phyloP scores from a whole-genome alignment of 2,113 vertebrate genomes.

The Lagopus muta region DNA sequence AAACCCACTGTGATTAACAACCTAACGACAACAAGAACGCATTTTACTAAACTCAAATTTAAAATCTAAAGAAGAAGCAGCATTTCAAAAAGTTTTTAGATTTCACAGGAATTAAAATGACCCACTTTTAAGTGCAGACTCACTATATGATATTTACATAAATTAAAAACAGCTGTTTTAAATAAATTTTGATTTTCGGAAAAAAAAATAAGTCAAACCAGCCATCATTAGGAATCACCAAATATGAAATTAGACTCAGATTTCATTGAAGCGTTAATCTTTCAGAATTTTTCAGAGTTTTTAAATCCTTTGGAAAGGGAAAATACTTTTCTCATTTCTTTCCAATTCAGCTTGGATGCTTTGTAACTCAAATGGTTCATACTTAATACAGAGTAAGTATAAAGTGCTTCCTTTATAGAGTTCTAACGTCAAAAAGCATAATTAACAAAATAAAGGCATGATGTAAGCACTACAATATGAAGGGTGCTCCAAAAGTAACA shows the following conservation, averaged over 20 bases:
- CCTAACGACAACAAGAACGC: neutral
- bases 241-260: neutral
- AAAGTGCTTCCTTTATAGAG: neutral
- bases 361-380: neutral
- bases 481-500: too few relatives aligned
- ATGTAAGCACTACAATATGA: neutral
- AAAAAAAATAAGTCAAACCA: neutral
- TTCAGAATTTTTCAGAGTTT: too few relatives aligned
- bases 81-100: neutral
- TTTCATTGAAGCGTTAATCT: neutral
- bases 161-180: neutral
- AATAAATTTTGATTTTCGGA: neutral
- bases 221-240: neutral
- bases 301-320: neutral
- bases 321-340: neutral
- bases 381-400: neutral
- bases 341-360: neutral
- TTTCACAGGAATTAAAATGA: neutral
- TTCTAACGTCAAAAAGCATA: neutral
- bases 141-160: neutral
- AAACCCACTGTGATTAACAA: neutral
- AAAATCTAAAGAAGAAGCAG: neutral
- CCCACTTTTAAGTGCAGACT: neutral
- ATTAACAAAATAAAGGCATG: neutral
- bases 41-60: neutral